These are phyloP conservation scores for Bombylius major DNA, from an alignment of 2,888 invertebrate species.

Conservation along the genomic window DNA sequence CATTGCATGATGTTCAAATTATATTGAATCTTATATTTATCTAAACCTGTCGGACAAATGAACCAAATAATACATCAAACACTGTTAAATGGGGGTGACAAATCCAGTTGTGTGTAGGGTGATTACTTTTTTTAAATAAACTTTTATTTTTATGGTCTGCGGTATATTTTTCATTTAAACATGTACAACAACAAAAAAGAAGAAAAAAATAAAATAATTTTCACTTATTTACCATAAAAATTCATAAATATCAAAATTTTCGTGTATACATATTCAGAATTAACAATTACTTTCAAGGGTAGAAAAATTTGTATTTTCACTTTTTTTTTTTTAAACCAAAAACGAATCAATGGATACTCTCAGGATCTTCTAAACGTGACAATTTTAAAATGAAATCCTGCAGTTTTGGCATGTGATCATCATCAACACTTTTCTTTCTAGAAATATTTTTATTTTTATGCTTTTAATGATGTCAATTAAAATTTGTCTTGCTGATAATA, in stretches of 20 bases:
- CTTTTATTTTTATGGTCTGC: too few relatives aligned
- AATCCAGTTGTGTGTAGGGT: constrained; percentile 30
- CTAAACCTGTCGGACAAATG: constrained; percentile 39
- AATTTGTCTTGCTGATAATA: neutral
- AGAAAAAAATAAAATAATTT: too few relatives aligned
- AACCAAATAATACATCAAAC: constrained; percentile 40
- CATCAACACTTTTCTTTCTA: neutral
- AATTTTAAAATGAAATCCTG: constrained; percentile 8
- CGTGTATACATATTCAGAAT: too few relatives aligned
- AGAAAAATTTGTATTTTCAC: too few relatives aligned
- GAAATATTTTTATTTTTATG: too few relatives aligned
- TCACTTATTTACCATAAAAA: too few relatives aligned
- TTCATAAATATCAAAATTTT: too few relatives aligned
- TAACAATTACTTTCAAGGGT: too few relatives aligned
- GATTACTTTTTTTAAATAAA: constrained; percentile 27
- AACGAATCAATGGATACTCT: neutral
- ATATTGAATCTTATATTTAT: constrained; percentile 24
- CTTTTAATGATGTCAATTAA: neutral
- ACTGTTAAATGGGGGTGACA: constrained; percentile 36
- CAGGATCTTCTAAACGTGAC: neutral
- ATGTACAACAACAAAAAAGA: too few relatives aligned
- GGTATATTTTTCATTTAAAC: too few relatives aligned
- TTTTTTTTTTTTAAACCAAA: neutral
- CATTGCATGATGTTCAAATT: too few relatives aligned
- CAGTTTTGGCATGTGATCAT: constrained; percentile 1